Conservation (phyloP, 2,888 invertebrate species). For the Eilema griseolum region DNA sequence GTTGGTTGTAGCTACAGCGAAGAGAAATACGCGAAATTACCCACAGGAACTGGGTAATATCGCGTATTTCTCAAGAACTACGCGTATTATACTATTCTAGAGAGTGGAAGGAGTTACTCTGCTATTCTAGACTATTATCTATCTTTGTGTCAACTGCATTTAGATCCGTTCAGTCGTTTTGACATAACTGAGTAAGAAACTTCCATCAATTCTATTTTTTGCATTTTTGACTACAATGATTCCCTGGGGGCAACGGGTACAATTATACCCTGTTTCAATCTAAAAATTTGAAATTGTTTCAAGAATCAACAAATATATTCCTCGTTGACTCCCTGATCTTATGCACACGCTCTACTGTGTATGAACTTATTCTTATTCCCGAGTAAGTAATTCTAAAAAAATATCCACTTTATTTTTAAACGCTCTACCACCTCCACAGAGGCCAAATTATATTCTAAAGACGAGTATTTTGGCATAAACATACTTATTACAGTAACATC, state of each 20-base stretch:
- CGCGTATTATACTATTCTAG: not conserved
- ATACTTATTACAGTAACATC: not conserved
- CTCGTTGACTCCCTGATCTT: too few relatives aligned
- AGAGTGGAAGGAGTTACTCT: not conserved
- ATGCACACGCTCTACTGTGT: too few relatives aligned
- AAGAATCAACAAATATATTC: too few relatives aligned
- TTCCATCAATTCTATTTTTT: not conserved
- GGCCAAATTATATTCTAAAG: not conserved
- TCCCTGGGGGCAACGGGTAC: too few relatives aligned
- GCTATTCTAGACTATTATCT: not conserved
- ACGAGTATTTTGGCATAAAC: not conserved
- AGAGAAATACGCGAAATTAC: not conserved
- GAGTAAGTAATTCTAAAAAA: not conserved
- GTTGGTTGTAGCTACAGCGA: not conserved
- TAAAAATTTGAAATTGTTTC: too few relatives aligned
- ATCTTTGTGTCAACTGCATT: not conserved
- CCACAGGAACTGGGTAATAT: not conserved
- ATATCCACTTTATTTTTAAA: not conserved
- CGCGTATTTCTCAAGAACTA: too few relatives aligned
- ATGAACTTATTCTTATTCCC: not conserved
- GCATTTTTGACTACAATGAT: not conserved
- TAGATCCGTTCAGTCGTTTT: not conserved
- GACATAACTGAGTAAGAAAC: not conserved
- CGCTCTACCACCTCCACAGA: not conserved
- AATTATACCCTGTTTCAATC: too few relatives aligned